Percentiles rank a stretch among this genome's conserved stretches.
Conservation (phyloP, 2,113 vertebrate species). For the Monopterus albus region DNA sequence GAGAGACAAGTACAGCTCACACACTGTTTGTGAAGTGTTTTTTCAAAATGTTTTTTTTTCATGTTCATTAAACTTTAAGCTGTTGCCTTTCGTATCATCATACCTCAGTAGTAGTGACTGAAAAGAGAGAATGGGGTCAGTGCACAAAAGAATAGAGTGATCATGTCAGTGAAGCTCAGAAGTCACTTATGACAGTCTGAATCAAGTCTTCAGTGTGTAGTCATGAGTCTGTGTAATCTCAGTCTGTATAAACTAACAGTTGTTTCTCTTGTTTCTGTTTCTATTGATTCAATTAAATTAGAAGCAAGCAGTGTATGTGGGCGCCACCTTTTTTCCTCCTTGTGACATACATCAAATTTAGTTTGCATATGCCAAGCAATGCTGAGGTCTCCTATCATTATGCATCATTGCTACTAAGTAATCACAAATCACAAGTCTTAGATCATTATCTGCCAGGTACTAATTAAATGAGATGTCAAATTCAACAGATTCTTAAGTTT, state of each 20-base stretch:
- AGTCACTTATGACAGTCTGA: conserved; percentile 4
- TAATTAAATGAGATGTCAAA: too few relatives aligned
- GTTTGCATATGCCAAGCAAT: too few relatives aligned
- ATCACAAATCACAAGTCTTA: too few relatives aligned
- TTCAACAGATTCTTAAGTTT: too few relatives aligned
- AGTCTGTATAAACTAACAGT: background rate
- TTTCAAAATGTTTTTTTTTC: conserved; percentile 2
- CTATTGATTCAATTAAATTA: background rate
- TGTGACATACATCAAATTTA: too few relatives aligned
- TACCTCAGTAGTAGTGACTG: conserved; percentile 30
- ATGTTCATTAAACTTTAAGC: conserved; percentile 12
- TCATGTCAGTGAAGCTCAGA: conserved; percentile 9
- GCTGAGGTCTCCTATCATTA: too few relatives aligned
- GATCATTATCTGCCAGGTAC: too few relatives aligned
- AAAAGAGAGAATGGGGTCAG: conserved; percentile 16
- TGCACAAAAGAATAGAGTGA: conserved; percentile 3
- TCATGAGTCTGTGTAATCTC: background rate
- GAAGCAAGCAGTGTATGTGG: too few relatives aligned
- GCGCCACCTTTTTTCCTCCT: too few relatives aligned
- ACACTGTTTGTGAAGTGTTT: conserved; percentile 24
- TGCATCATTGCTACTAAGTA: too few relatives aligned
- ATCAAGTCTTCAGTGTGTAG: background rate
- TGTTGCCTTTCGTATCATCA: conserved; percentile 50
- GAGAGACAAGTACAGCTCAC: conserved; percentile 23
- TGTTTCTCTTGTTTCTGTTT: too few relatives aligned